These are phyloP conservation scores for Rhagophthalmus giganteus DNA, from an alignment of 2,888 invertebrate species.

Conservation along the genomic window DNA sequence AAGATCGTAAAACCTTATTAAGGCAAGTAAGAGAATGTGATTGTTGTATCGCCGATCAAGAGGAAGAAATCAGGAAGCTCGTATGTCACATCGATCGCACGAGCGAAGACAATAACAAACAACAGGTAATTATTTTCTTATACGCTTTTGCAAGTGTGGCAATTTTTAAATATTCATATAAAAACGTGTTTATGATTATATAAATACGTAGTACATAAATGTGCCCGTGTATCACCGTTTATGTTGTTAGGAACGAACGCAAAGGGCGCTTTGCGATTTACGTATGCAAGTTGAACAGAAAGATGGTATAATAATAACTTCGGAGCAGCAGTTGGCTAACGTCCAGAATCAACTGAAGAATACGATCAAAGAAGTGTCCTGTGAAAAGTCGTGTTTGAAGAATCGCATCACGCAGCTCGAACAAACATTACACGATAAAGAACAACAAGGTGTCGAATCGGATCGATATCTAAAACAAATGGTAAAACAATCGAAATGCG, in stretches of 20 bases:
- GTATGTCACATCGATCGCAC: slow-evolving; percentile 59
- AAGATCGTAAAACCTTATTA: slow-evolving; percentile 57
- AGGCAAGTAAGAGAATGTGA: slow-evolving; percentile 61
- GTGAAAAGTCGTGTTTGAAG: slow-evolving; percentile 44
- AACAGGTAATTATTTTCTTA: slow-evolving; percentile 44
- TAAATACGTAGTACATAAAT: too few species aligned
- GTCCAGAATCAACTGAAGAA: slow-evolving; percentile 46
- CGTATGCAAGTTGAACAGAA: slow-evolving; percentile 49
- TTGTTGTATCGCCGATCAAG: slow-evolving; percentile 61
- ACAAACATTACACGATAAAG: neutral
- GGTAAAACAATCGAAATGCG: slow-evolving; percentile 46
- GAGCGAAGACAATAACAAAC: slow-evolving; percentile 47
- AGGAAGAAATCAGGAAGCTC: slow-evolving; percentile 61
- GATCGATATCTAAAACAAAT: slow-evolving; percentile 45
- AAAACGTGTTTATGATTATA: neutral
- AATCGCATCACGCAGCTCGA: slow-evolving; percentile 36
- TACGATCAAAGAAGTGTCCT: slow-evolving; percentile 45
- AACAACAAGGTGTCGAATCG: slow-evolving; percentile 17
- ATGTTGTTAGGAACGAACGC: slow-evolving; percentile 45
- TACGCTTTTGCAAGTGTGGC: slow-evolving; percentile 33
- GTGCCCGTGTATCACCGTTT: slow-evolving; percentile 1
- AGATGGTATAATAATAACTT: slow-evolving; percentile 43
- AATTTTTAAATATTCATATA: slow-evolving; percentile 21
- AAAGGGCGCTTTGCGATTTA: slow-evolving; percentile 43
- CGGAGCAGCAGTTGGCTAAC: slow-evolving; percentile 47